Conservation (phyloP, 2,113 vertebrate species). For the Atlantisia rogersi region DNA sequence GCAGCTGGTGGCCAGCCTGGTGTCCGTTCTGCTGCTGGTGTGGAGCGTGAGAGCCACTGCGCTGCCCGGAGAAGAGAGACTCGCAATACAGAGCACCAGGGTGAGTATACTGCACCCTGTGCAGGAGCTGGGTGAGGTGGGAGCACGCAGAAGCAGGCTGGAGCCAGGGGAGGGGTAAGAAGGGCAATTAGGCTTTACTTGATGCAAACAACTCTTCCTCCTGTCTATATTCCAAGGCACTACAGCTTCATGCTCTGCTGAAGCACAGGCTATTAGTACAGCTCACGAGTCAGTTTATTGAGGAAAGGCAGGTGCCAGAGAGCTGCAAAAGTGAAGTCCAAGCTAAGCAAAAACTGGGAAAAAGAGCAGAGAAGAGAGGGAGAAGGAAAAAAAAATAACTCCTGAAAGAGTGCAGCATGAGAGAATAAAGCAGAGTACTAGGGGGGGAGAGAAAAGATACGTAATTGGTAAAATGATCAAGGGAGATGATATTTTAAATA, state of each 20-base stretch:
- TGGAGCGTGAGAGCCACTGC: conserved; percentile 81
- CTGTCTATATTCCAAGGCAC: neutral
- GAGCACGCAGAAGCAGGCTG: neutral
- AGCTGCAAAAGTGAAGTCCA: neutral
- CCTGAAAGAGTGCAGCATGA: neutral
- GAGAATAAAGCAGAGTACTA: neutral
- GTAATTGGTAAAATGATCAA: conserved; percentile 51
- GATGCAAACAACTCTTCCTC: neutral
- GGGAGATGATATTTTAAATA: conserved; percentile 47
- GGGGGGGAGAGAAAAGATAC: neutral
- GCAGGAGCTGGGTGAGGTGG: neutral
- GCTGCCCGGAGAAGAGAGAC: conserved; percentile 84
- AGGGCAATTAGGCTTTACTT: neutral
- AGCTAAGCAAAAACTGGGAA: neutral
- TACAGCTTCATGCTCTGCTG: neutral
- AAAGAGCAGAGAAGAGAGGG: neutral
- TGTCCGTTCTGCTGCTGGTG: conserved; percentile 82
- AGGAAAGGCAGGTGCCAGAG: neutral
- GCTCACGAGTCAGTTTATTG: neutral
- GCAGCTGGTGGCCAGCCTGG: conserved; percentile 71
- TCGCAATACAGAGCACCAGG: conserved; percentile 73
- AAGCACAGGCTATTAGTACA: neutral
- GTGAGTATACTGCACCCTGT: conserved; percentile 73
- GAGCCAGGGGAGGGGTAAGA: neutral
- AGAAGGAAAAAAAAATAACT: neutral